These are phyloP conservation scores for Myocastor coypus DNA, from an alignment of 2,113 vertebrate genomes.

Conservation along the genomic window DNA sequence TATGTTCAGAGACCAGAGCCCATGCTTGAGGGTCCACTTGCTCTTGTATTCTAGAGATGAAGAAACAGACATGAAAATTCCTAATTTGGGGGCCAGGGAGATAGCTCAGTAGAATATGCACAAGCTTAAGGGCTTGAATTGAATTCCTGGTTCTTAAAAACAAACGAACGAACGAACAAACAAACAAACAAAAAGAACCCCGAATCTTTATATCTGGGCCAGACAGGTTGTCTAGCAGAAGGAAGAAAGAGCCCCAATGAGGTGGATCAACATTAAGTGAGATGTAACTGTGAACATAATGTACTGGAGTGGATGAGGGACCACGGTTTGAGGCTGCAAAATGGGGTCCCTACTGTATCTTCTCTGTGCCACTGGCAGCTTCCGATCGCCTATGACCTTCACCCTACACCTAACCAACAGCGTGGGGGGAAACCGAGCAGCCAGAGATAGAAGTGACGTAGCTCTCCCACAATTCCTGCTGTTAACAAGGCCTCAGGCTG, in stretches of 20 bases:
- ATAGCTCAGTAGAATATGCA: no score
- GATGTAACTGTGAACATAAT: background rate
- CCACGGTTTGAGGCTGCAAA: background rate
- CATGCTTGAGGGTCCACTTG: background rate
- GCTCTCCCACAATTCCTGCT: background rate
- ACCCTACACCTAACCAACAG: background rate
- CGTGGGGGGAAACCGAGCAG: background rate
- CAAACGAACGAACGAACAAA: no score
- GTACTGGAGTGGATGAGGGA: background rate
- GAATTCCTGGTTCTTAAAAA: no score
- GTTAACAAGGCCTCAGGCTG: background rate
- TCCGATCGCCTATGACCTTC: background rate
- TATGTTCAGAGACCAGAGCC: background rate
- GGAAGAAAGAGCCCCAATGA: background rate
- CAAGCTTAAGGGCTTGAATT: no score
- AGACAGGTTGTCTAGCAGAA: background rate
- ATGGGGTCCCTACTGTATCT: background rate
- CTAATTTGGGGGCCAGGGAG: background rate
- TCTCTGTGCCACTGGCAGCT: background rate
- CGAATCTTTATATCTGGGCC: background rate
- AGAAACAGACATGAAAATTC: background rate
- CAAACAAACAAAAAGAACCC: no score
- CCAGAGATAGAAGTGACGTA: background rate
- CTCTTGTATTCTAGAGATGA: background rate
- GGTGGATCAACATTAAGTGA: background rate